A percentile compares a stretch with the other conserved stretches of the same genome.
These are phyloP conservation scores for Strigamia transsilvanica DNA, from an alignment of 2,888 invertebrate species.

Conservation along the genomic window DNA sequence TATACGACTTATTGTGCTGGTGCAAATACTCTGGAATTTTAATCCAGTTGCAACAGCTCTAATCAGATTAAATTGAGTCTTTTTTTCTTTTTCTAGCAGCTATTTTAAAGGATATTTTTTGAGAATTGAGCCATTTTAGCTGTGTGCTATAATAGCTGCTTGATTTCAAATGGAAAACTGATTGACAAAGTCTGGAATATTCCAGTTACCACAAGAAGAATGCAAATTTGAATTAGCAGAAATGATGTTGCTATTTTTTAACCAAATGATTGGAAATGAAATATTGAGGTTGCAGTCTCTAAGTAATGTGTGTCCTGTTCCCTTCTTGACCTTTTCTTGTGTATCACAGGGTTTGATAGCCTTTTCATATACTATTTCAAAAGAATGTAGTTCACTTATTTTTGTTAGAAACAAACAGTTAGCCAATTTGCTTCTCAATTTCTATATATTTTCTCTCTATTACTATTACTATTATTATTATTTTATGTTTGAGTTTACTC, in stretches of 20 bases:
- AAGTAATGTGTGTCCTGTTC: conserved; percentile 21
- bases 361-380: conserved; percentile 46
- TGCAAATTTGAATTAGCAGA: background rate
- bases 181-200: too few species aligned
- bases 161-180: too few species aligned
- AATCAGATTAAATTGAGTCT: too few species aligned
- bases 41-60: too few species aligned
- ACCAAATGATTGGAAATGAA: background rate
- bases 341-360: conserved; percentile 45
- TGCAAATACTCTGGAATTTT: too few species aligned
- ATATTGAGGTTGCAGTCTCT: conserved; percentile 26
- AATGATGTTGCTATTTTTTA: background rate
- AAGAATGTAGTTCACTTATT: conserved; percentile 33
- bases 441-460: conserved; percentile 17
- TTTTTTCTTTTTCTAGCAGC: too few species aligned
- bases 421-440: conserved; percentile 33
- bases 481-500: conserved; percentile 12
- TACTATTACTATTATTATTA: conserved; percentile 31
- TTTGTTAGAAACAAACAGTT: conserved; percentile 12
- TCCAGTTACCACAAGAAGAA: background rate
- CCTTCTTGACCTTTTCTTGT: conserved; percentile 48
- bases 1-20: too few species aligned
- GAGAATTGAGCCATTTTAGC: too few species aligned
- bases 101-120: too few species aligned
- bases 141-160: too few species aligned